Base-by-base conservation (phyloP, 2,113 vertebrate species). In the Platysteira castanea region DNA sequence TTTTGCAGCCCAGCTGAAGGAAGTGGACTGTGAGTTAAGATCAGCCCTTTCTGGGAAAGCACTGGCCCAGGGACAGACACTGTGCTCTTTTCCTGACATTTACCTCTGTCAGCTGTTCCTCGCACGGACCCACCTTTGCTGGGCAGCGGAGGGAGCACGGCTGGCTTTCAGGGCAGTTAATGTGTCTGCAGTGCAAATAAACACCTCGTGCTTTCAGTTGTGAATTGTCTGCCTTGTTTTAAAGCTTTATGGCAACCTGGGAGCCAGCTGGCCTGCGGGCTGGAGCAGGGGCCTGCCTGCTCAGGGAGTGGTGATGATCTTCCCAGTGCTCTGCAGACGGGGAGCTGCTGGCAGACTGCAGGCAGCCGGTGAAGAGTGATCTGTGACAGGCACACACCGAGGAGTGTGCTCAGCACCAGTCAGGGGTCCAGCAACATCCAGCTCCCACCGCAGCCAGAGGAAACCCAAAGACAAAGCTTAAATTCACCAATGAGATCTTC, bases 161-260 rank as follows among this genome's bases (percentile, higher is more conserved):
- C 68, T 31, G 60, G 3, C 31, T 85, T 54, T 44, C 71, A 50
- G 35, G 0, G 3, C n/a, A 13, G 26, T 53, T 70, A 24, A 52
- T 78, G 3, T 28, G 31, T 54, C 69, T 68, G 4, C 83, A 86
- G 49, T 41, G 76, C 91, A 92, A 96, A 96, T 94, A 94, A 97
- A 94, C 83, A 70, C 68, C 71, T 71, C 20, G 3, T 30, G 68
- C 52, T 92, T 90, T 78, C 76, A 21, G 6, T 10, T 1, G 0
- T 4, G 68, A 73, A 24, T 59, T 0, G 3, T 31, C 47, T 74
- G 80, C 20, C 39, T 84, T 82, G 74, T 90, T 87, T 68, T 37
- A 77, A 39, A 83, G 50, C 82, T 49, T 63, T 24, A 11, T 3
- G 57, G 64, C 53, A 17, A 9, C 17, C 19, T 56, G 21, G 39